Conservation (phyloP, 2,113 vertebrate genomes). For the Bos indicus region DNA sequence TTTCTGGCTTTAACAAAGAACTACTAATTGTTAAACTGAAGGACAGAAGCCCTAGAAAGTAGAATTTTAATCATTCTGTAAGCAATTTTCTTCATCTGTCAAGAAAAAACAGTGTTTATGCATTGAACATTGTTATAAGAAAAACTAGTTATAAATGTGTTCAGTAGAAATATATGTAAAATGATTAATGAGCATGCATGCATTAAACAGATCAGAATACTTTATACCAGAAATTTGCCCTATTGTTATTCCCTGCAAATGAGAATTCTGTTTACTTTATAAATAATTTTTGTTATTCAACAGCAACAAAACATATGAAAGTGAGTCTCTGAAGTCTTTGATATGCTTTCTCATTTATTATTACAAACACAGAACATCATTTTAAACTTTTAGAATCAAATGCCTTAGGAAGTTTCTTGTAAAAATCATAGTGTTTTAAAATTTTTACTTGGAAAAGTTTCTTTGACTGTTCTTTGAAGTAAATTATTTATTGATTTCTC, state of each 20-base stretch:
- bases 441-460: not conserved
- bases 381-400: slow-evolving; percentile 27
- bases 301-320: not conserved
- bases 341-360: not conserved
- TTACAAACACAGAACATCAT: not conserved
- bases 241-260: slow-evolving; percentile 5
- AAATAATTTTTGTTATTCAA: slow-evolving; percentile 1
- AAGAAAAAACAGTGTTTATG: not conserved
- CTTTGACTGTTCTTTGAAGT: not conserved
- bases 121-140: not conserved
- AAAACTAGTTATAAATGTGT: slow-evolving; percentile 3
- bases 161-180: slow-evolving; percentile 16
- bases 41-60: not conserved
- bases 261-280: slow-evolving; percentile 15
- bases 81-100: not conserved
- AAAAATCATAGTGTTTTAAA: not conserved
- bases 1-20: slow-evolving; percentile 24
- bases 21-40: slow-evolving; percentile 3
- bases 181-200: not conserved
- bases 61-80: not conserved
- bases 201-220: slow-evolving; percentile 13
- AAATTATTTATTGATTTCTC: not conserved
- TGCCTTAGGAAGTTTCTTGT: not conserved
- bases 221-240: not conserved
- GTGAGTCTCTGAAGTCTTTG: not conserved